Evolutionary conservation across 1,140 invertebrate species (phyloP), one percentile per base, ranked within the genome.

Genomic region (Bombus ignitus): DNA sequence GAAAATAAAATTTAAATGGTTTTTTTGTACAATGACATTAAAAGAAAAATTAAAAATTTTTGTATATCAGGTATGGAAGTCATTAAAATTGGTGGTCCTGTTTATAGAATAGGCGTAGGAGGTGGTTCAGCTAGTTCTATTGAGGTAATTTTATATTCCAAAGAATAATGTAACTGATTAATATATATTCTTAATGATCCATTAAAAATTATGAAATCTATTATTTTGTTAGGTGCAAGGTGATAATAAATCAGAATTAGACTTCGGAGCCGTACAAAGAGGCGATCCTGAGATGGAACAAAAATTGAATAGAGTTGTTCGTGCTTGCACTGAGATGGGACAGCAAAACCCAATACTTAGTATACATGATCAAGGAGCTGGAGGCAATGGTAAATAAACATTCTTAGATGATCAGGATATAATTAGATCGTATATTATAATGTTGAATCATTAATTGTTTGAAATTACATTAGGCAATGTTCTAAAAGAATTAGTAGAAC

Each of bases 251-350:
- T 96, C 97, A 4, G 97, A 98, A 83, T 94, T 99, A 10, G 99
- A 99, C 95, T 99, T 99, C 92, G 98, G 98, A 90, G 99, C 99
- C 8, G 99, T 99, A 0, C 99, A 99, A 95, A 96, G 99, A 95
- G 98, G 99, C 62, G 99, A 99, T 96, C 97, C 99, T 3, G 99
- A 99, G 96, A 99, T 99, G 99, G 99, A 99, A 90, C 98, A 99
- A 92, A 99, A 99, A 95, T 93, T 99, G 22, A 99, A 99, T 94
- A 95, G 99, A 86, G 97, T 99, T 12, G 98, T 99, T 1, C 96
- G 99, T 87, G 98, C 98, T 8, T 99, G 99, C 93, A 95, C 98
- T 3, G 99, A 99, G 95, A 94, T 97, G 91, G 96, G 97, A 32
- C 95, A 96, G 4, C 94, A 96, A 2, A 99, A 99, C 96, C 99